phyloP scores from a whole-genome alignment of 1,140 invertebrate species.

The Cyphomyrmex costatus region DNA sequence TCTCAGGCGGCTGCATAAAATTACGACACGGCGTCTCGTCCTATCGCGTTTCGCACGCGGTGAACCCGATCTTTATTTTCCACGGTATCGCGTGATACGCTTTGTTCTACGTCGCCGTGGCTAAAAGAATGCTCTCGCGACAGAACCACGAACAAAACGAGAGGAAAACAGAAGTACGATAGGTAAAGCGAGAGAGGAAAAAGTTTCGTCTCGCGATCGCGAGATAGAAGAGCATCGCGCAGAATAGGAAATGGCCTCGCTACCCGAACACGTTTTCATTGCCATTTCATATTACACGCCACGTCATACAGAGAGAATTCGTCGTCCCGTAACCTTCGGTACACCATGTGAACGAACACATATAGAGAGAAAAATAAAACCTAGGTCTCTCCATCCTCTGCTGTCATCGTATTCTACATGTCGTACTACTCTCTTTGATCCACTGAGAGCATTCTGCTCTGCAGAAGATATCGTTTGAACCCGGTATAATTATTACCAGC shows the following conservation, averaged over 20 bases:
- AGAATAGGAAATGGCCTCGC: conserved; percentile 29
- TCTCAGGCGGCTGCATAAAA: conserved; percentile 44
- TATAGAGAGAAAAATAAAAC: neutral
- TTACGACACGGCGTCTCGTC: conserved; percentile 26
- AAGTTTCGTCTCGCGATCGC: conserved; percentile 27
- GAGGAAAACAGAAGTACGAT: conserved; percentile 4
- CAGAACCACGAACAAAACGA: conserved; percentile 27
- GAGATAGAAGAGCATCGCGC: conserved; percentile 1
- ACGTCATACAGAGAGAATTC: conserved; percentile 33
- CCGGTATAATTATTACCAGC: conserved; percentile 44
- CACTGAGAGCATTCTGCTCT: neutral
- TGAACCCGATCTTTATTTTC: conserved; percentile 61
- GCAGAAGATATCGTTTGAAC: neutral
- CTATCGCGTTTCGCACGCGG: conserved; percentile 55
- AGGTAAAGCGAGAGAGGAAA: conserved; percentile 10
- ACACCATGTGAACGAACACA: neutral
- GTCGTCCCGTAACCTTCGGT: neutral
- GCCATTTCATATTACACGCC: conserved; percentile 54
- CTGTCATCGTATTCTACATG: neutral
- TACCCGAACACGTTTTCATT: conserved; percentile 15
- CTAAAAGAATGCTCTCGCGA: conserved; percentile 19
- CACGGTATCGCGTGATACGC: conserved; percentile 61
- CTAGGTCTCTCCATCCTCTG: neutral
- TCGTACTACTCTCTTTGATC: neutral
- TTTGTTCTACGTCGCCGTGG: conserved; percentile 42